Conservation (phyloP, 1,140 invertebrate species). For the Drosophila watanabei region DNA sequence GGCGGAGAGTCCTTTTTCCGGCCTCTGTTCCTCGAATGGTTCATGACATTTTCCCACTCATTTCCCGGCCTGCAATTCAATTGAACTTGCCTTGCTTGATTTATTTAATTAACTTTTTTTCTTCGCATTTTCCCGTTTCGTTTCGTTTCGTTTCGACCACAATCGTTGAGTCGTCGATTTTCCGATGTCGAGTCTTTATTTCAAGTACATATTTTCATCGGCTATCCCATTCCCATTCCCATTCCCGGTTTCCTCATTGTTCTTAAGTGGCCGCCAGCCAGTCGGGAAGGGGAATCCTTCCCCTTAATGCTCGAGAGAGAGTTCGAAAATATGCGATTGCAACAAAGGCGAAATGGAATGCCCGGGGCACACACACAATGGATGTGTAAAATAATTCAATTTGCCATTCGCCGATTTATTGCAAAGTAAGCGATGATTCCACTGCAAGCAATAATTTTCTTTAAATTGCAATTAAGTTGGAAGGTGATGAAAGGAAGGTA, state of each 20-base stretch:
- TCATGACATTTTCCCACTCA: conserved; percentile 74
- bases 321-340: conserved; percentile 10
- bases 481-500: neutral
- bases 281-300: conserved; percentile 45
- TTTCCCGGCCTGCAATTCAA: conserved; percentile 77
- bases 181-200: conserved; percentile 24
- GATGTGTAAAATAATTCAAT: conserved; percentile 38
- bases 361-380: conserved; percentile 16
- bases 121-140: conserved; percentile 17
- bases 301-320: conserved; percentile 32
- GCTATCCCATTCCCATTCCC: neutral
- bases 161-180: conserved; percentile 48
- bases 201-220: conserved; percentile 22
- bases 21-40: conserved; percentile 8
- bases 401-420: conserved; percentile 34
- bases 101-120: conserved; percentile 82
- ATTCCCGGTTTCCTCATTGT: conserved; percentile 46
- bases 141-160: conserved; percentile 12
- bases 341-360: neutral
- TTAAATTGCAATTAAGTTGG: neutral
- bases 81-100: conserved; percentile 80
- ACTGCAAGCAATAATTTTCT: conserved; percentile 2
- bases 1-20: conserved; percentile 16
- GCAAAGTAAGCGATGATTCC: conserved; percentile 9
- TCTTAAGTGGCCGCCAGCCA: conserved; percentile 54